Evolutionary conservation across 2,113 vertebrate species (phyloP).

Genomic region (Pedionomus torquatus): DNA sequence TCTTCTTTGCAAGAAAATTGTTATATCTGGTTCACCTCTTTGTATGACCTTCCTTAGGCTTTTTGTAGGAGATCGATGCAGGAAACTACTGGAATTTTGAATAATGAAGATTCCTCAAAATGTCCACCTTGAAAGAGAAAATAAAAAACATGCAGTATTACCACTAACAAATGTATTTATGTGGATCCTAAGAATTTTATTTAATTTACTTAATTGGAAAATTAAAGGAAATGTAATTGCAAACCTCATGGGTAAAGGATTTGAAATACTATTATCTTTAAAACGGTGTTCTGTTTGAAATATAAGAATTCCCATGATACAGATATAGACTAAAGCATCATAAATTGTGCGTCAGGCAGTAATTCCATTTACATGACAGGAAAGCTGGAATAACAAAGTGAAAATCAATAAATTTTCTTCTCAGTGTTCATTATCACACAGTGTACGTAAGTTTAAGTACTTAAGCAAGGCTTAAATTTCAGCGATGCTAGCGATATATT

Average conservation of each 20-base stretch:
- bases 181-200: neutral
- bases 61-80: neutral
- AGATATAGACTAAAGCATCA: neutral
- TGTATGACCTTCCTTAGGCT: neutral
- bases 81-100: neutral
- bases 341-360: neutral
- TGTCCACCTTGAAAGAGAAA: neutral
- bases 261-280: neutral
- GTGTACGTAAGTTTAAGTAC: neutral
- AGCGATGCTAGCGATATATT: neutral
- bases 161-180: neutral
- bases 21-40: neutral
- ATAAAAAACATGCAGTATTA: neutral
- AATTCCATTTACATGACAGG: neutral
- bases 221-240: slow-evolving; percentile 41
- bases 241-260: neutral
- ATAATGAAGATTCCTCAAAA: slow-evolving; percentile 21
- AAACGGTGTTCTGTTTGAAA: neutral
- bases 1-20: neutral
- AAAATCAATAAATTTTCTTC: neutral
- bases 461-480: neutral
- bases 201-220: slow-evolving; percentile 40
- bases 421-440: neutral
- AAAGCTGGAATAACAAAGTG: neutral
- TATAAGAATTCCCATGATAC: neutral